These are phyloP conservation scores for Eptesicus fuscus DNA, from an alignment of 2,113 vertebrate genomes.

Conservation along the genomic window DNA sequence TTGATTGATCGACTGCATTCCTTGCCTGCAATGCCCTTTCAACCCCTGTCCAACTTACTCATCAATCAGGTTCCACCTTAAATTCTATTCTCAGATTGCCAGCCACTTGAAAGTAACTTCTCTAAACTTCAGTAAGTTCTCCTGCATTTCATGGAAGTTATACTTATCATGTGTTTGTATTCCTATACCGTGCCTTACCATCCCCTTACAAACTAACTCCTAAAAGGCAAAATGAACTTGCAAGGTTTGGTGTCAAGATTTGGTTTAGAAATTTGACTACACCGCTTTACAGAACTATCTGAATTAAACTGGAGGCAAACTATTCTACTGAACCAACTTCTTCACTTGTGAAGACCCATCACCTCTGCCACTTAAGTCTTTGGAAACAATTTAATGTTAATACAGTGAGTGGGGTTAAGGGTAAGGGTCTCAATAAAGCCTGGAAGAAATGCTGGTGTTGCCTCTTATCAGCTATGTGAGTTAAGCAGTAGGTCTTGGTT, in stretches of 20 bases:
- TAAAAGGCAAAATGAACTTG: neutral
- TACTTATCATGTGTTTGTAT: neutral
- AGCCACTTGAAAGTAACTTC: neutral
- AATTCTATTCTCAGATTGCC: neutral
- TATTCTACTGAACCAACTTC: neutral
- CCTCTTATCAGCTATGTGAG: neutral
- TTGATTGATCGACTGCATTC: no score
- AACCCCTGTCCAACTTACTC: neutral
- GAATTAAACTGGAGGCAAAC: neutral
- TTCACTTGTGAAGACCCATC: neutral
- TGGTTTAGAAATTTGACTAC: neutral
- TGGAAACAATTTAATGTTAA: neutral
- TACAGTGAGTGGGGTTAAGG: neutral
- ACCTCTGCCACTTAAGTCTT: neutral
- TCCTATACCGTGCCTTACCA: neutral
- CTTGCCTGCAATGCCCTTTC: neutral
- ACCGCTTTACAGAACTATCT: neutral
- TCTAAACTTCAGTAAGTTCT: neutral
- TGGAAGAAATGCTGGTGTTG: rapidly evolving
- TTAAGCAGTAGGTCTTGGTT: neutral
- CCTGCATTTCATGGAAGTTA: neutral
- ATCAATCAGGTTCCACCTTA: neutral
- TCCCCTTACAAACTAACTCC: neutral
- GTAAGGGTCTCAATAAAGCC: neutral
- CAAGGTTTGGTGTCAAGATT: neutral